These are phyloP conservation scores for Andrena camellia DNA, from an alignment of 2,888 invertebrate genomes.

Conservation along the genomic window DNA sequence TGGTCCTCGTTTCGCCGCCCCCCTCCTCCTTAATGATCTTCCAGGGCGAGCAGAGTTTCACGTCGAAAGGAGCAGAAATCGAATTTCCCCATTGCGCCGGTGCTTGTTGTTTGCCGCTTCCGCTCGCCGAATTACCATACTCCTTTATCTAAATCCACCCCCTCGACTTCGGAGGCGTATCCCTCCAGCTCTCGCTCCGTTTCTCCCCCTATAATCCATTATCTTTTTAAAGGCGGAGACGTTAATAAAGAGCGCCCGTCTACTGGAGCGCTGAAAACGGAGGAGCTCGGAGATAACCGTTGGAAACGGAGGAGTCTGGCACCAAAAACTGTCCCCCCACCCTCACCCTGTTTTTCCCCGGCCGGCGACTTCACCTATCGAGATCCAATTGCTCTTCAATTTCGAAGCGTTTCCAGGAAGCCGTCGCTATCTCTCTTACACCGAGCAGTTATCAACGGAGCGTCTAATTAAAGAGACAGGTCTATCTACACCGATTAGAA, in stretches of 20 bases:
- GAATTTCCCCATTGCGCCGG: constrained; percentile 29
- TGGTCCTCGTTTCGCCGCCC: constrained; percentile 36
- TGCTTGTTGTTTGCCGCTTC: constrained; percentile 33
- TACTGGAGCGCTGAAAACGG: constrained; percentile 4
- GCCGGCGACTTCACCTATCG: too few species aligned
- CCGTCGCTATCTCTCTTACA: too few species aligned
- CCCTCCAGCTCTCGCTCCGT: constrained; percentile 18
- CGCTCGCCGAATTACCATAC: constrained; percentile 46
- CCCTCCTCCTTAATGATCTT: constrained; percentile 14
- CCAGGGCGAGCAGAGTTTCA: neutral
- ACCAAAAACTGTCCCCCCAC: constrained; percentile 6
- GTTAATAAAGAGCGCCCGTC: constrained; percentile 43
- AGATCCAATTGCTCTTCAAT: too few species aligned
- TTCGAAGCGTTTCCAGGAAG: too few species aligned
- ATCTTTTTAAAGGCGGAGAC: constrained; percentile 43
- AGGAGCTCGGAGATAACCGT: neutral
- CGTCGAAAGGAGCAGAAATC: constrained; percentile 26
- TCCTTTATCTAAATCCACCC: constrained; percentile 42
- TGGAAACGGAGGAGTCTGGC: neutral
- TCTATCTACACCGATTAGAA: too few species aligned
- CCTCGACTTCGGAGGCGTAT: constrained; percentile 21
- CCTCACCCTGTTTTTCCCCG: neutral
- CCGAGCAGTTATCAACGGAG: too few species aligned
- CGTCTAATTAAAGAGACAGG: too few species aligned
- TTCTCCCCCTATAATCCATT: constrained; percentile 33